Evolutionary conservation across 37 sponge, comb jelly and placozoan genomes (phyloP), one percentile per base, ranked within the genome.

Genomic region (Bolinopsis microptera): DNA sequence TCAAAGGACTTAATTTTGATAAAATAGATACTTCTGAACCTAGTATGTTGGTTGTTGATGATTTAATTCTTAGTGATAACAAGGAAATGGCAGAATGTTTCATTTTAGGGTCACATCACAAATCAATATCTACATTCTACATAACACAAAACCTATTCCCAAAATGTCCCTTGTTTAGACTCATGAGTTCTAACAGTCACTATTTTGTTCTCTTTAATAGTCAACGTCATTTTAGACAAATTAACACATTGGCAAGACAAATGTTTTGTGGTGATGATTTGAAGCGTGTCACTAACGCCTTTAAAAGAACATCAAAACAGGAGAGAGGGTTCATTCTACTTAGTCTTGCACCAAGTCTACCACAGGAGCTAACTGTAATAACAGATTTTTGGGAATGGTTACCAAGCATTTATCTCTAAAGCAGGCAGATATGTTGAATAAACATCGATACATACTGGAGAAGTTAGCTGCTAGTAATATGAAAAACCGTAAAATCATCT

Each of bases 121-220:
- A 26, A 26, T 24, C 34, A 22, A 21, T 86, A 23, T 30, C 61
- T 5, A 0, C 39, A 39, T 41, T 86, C 18, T 86, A 30, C 61
- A 13, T 86, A 23, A 86, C 90, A 9, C 90, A 86, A 40, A 86
- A 86, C 35, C 61, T 86, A 8, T 86, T 41, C 31, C 90, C 90
- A 35, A 80, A 80, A 22, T 80, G 83, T 27, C 38, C 36, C 36
- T 26, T 35, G 36, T 80, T 80, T 27, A 32, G 83, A 80, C 22
- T 35, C 21, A 80, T 80, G 83, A 36, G 38, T 36, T 32, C 83
- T 8, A 80, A 80, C 27, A 38, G 38, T 3, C 83, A 80, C 38
- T 80, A 80, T 33, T 80, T 36, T 80, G 83, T 80, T 27, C 27
- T 80, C 13, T 80, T 80, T 27, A 32, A 80, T 22, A 32, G 21